Conservation (phyloP, 2,797 vertebrate genomes). For the Sebastiscus albofasciatus region DNA sequence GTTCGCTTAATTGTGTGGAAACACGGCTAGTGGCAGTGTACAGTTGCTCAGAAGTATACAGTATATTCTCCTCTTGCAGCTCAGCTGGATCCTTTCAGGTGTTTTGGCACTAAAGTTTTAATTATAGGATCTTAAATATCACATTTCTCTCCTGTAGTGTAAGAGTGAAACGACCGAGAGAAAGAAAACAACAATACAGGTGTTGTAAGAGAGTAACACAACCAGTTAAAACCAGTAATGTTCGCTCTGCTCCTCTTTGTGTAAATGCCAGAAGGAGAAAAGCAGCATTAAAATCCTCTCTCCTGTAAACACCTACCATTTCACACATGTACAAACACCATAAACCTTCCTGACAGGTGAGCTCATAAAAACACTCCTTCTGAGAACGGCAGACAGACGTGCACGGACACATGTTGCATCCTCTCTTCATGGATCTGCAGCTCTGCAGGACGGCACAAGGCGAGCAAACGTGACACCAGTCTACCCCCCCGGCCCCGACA, state of each 20-base stretch:
- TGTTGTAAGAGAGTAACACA: not conserved
- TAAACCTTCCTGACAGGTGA: not conserved
- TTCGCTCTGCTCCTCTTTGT: not conserved
- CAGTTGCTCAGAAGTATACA: not conserved
- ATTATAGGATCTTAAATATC: constrained; percentile 6
- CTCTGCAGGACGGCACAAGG: constrained; percentile 39
- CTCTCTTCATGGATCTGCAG: constrained; percentile 9
- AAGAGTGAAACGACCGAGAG: not conserved
- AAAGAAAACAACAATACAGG: not conserved
- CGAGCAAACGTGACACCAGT: constrained; percentile 45
- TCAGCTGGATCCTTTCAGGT: not conserved
- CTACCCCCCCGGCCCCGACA: not conserved
- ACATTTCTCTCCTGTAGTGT: not conserved
- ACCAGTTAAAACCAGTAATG: constrained; percentile 28
- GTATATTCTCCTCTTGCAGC: not conserved
- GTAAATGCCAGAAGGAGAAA: not conserved
- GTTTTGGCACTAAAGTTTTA: not conserved
- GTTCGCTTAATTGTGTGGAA: too few species aligned
- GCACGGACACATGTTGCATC: constrained; percentile 25
- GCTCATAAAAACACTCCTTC: not conserved
- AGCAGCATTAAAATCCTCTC: not conserved
- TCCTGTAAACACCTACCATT: not conserved
- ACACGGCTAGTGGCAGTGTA: too few species aligned
- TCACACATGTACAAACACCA: not conserved
- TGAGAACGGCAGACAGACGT: not conserved